Evolutionary conservation across 2,797 vertebrate genomes (phyloP), one percentile per base, ranked within the genome.

Genomic region (Otolemur crassicaudatus): DNA sequence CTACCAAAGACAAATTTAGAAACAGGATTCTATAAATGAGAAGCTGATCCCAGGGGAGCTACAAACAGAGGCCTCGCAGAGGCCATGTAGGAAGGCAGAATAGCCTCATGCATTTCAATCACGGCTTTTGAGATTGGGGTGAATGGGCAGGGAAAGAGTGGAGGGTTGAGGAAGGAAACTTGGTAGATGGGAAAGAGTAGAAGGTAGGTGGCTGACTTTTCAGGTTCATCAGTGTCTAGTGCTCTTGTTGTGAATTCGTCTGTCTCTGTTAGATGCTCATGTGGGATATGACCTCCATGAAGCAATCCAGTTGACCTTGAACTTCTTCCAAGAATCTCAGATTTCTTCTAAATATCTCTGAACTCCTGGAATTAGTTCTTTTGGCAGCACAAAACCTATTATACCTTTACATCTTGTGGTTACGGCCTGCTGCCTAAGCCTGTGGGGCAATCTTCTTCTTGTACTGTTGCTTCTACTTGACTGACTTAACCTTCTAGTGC

Each of bases 21-120:
- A 67, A 82, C 10, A 80, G 60, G n/a, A 87, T 84, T 96, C 65
- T 89, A 58, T n/a, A 8, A 61, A 90, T 49, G 80, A 90, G 34
- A 49, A 7, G 56, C 0, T 72, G 75, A 34, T n/a, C 67, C 34
- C n/a, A 9, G 40, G 29, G 58, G 61, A 92, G 25, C 20, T 46
- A 19, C 53, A 76, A n/a, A 84, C 17, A 9, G 88, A 58, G 53
- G 72, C 34, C 73, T 82, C 8, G 27, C 22, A 40, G 67, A 79
- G 56, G 25, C 73, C 23, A 17, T 1, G 13, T 14, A 53, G 76
- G 61, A 72, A 85, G 67, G 86, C 67, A 34, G 60, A 16, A 17
- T 19, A 46, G 53, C 22, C 56, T 37, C 29, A 9, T 29, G 60
- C 2, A 13, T 63, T 53, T 86, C 25, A 4, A 1, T n/a, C 22